Evolutionary conservation across 2,888 invertebrate species (phyloP), one percentile per base, ranked within the genome.

Genomic region (Dynastes maya): DNA sequence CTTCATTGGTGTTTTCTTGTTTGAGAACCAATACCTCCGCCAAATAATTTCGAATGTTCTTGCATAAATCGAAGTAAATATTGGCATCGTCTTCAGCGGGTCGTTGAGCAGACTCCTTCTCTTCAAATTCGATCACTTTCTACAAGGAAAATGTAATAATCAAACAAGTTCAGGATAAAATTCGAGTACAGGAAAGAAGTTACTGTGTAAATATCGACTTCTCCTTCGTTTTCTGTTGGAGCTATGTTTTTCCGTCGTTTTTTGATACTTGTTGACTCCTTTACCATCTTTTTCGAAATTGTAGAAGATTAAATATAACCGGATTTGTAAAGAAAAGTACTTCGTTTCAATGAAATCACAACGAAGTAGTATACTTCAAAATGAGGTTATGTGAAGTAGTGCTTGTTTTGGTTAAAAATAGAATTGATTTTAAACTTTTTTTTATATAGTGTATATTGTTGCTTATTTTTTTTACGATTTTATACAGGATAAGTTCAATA

Each of bases 71-170:
- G 82, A 92, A 91, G 85, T 94, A 95, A 29, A 92, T 89, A 80
- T 89, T 87, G 1, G 94, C 92, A 89, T 96, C 96, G 82, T 91
- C 91, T 72, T 93, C 92, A 1, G 94, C 91, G 61, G 93, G 91
- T 64, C 95, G 89, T 72, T 90, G 88, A 74, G 91, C 89, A 0
- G 95, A 94, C 89, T 95, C 95, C 37, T 92, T 90, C 86, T 95
- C 95, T 88, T 96, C 96, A 84, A 92, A 93, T 79, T 91, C 91
- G 49, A 94, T 92, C 37, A 93, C 93, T 86, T 91, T 91, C 95
- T 95, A 86, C 11, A 63, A 74, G 64, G 61, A 70, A 71, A 29
- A 64, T 22, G 29, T 6, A 13, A 16, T 55, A 55, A 55, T 55
- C 13, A n/a, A 22, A 6, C 55, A n/a, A 8, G 45, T 0, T n/a